Evolutionary conservation across 1,140 invertebrate genomes (phyloP).

Genomic region (Tetramorium alpestre): DNA sequence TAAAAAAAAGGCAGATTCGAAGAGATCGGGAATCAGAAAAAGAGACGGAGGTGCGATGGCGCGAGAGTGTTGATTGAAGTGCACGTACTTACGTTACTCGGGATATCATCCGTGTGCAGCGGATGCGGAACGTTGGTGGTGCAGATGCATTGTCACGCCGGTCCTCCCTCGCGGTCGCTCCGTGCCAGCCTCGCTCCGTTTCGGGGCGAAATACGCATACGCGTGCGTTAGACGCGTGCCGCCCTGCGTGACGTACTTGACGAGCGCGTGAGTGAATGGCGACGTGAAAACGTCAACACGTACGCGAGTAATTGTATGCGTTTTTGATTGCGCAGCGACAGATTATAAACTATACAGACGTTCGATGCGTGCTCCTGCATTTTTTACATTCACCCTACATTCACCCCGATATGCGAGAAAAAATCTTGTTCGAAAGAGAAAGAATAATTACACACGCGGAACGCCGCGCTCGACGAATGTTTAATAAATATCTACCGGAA

Average conservation of each 20-base stretch:
- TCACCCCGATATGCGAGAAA: neutral
- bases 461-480: neutral
- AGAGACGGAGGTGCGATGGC: constrained; percentile 78
- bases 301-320: neutral
- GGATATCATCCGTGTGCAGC: constrained; percentile 61
- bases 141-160: constrained; percentile 70
- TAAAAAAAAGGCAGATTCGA: constrained; percentile 69
- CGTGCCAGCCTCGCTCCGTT: constrained; percentile 42
- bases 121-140: constrained; percentile 68
- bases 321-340: neutral
- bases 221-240: constrained; percentile 9
- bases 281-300: neutral
- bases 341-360: neutral
- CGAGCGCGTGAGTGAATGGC: constrained; percentile 9
- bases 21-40: constrained; percentile 80
- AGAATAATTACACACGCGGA: neutral
- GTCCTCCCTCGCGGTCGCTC: constrained; percentile 79
- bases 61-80: constrained; percentile 84
- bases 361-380: neutral
- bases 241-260: neutral
- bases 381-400: neutral
- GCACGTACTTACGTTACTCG: constrained; percentile 82
- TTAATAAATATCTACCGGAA: neutral
- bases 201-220: neutral
- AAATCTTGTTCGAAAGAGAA: neutral